Evolutionary conservation across 1,140 invertebrate genomes (phyloP), one percentile per base, ranked within the genome.

Genomic region (Eubasilissa regina): DNA sequence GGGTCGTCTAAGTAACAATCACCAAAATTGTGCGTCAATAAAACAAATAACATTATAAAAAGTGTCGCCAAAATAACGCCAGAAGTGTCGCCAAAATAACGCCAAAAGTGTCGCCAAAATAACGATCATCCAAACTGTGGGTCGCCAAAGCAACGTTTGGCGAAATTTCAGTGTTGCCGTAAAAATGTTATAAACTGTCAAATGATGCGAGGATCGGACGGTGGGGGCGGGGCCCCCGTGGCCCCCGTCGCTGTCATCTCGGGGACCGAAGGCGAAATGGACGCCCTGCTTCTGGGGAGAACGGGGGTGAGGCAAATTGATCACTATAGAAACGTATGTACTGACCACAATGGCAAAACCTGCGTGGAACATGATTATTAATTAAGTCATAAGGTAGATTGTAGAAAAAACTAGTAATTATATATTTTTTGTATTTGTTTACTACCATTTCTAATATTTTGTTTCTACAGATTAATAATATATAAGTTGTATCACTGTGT

Each of bases 251-350:
- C 86, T 76, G 90, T 89, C 85, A 90, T 88, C 81, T 86, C 79
- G 35, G 87, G 87, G 21, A 87, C 89, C 75, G 93, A 93, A 85
- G 92, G 92, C 75, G 93, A 94, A 88, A 94, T 94, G 93, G 93
- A 94, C 85, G 93, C 93, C 58, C 86, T 94, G 68, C 90, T 94
- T 53, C 90, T 94, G 47, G 93, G 93, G 80, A 89, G 92, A 85
- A 94, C 93, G 68, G 90, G 93, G 93, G 93, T 94, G 89, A 93
- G 93, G 90, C 86, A 84, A 78, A 89, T 89, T 88, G 86, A 89
- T 89, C 88, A 88, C 86, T 89, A 89, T 88, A 85, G 85, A 89
- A 86, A 90, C 87, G 88, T 89, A 89, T 88, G 89, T 89, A 89
- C 56, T 21, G 58, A 64, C 58, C 74, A 76, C 45, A 25, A 48